These are phyloP conservation scores for Gibbula magus DNA, from an alignment of 2,888 invertebrate genomes.

Conservation along the genomic window DNA sequence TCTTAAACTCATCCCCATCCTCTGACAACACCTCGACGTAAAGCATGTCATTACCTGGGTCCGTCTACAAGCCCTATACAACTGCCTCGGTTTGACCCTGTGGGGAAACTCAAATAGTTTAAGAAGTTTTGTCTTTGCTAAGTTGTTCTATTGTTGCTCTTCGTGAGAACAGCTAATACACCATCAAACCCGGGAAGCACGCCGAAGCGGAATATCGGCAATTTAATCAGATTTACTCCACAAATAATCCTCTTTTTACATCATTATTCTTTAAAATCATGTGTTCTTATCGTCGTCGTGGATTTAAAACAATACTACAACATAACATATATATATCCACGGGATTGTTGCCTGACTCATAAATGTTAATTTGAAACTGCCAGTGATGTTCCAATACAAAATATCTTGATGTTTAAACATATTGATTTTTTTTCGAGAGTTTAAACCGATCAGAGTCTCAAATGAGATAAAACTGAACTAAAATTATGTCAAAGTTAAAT, in stretches of 20 bases:
- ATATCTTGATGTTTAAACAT: too few relatives aligned
- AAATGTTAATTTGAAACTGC: too few relatives aligned
- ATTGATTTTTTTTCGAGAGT: too few relatives aligned
- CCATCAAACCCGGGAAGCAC: neutral
- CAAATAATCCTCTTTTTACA: neutral
- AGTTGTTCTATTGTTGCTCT: neutral
- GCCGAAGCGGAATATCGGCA: neutral
- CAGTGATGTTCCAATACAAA: too few relatives aligned
- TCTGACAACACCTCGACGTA: neutral
- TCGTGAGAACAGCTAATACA: neutral
- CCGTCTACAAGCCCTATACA: neutral
- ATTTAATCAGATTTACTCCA: neutral
- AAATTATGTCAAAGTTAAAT: too few relatives aligned
- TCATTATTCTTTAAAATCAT: neutral
- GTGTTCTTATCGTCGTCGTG: too few relatives aligned
- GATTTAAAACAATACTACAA: too few relatives aligned
- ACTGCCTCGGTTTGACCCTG: neutral
- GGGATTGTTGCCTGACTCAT: too few relatives aligned
- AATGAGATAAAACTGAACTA: too few relatives aligned
- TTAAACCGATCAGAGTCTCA: too few relatives aligned
- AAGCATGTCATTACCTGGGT: neutral
- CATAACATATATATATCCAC: too few relatives aligned
- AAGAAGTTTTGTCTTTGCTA: constrained; percentile 4
- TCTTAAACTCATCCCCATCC: neutral
- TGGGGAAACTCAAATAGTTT: neutral